Conservation (phyloP, 1,140 invertebrate genomes). For the Drosophila melanogaster region Release_6_plus_ISO1_MT NT_037436.4:10163001-10163500, state of each 20-base stretch:
- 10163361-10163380: conserved; percentile 36
- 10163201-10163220: conserved; percentile 52
- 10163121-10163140: conserved; percentile 76
- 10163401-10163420: conserved; percentile 78
- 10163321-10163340: conserved; percentile 60
- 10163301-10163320: conserved; percentile 52
- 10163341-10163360: conserved; percentile 3
- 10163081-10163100: conserved; percentile 10
- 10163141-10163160: conserved; percentile 79
- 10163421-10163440: conserved; percentile 73
- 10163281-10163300: conserved; percentile 70
- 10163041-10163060: conserved; percentile 25
- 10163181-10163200: conserved; percentile 67
- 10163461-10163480: conserved; percentile 60
- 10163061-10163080: neutral
- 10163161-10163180: conserved; percentile 7
- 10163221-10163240: conserved; percentile 71
- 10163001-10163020: conserved; percentile 49
- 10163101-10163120: conserved; percentile 44
- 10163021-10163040: conserved; percentile 43
- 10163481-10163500: conserved; percentile 83
- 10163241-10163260: conserved; percentile 47
- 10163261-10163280: conserved; percentile 75
- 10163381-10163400: conserved; percentile 74
- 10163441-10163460: conserved; percentile 28